Conservation (phyloP, 2,113 vertebrate species). For the Mobula hypostoma region DNA sequence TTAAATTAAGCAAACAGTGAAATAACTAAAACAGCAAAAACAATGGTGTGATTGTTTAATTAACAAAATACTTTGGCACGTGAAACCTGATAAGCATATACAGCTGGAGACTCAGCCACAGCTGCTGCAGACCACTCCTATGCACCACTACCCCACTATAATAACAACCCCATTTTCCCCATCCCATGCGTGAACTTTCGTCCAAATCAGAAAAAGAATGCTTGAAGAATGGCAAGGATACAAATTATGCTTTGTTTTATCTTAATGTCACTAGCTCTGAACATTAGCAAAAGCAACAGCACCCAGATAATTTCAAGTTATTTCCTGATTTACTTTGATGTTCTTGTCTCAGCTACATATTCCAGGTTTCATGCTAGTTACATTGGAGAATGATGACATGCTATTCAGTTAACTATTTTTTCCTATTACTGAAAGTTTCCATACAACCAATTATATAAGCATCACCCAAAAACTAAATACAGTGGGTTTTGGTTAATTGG, state of each 20-base stretch:
- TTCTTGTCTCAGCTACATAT: not conserved
- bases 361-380: not conserved
- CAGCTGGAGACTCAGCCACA: constrained; percentile 37
- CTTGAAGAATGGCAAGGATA: not conserved
- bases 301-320: not conserved
- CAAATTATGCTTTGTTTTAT: not conserved
- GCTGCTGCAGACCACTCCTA: not conserved
- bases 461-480: not conserved
- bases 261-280: not conserved
- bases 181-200: not conserved
- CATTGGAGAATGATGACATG: not conserved
- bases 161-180: not conserved
- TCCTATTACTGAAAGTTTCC: not conserved
- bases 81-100: not conserved
- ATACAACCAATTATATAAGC: not conserved
- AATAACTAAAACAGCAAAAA: not conserved
- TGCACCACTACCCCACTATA: not conserved
- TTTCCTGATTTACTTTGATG: not conserved
- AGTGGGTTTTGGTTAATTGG: too few species aligned
- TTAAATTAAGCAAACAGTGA: not conserved
- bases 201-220: not conserved
- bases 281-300: not conserved
- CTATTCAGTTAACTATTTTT: not conserved
- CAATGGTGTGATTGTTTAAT: not conserved
- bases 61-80: not conserved